These are phyloP conservation scores for Drosophila mettleri DNA, from an alignment of 2,888 invertebrate species.

Conservation along the genomic window DNA sequence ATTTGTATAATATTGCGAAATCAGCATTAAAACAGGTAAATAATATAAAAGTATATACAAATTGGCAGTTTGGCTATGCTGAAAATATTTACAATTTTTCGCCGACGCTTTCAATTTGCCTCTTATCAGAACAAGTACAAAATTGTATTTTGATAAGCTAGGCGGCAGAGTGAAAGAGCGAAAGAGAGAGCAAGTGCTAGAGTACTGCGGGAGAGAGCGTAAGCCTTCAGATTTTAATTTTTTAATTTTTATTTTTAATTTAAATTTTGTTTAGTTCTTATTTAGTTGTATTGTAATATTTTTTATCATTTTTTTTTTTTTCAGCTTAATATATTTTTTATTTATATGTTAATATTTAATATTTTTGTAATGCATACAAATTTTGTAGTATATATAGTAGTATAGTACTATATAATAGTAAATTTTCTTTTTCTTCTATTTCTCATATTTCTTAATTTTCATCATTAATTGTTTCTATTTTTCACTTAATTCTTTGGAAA, in stretches of 20 bases:
- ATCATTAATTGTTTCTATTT: neutral
- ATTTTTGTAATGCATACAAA: no score
- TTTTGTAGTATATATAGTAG: no score
- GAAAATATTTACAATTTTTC: constrained; percentile 5
- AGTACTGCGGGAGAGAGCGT: neutral
- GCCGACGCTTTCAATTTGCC: constrained; percentile 34
- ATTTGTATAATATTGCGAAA: constrained; percentile 15
- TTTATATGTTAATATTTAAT: neutral
- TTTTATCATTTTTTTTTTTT: neutral
- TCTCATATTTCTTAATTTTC: neutral
- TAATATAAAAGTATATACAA: neutral
- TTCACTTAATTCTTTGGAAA: neutral
- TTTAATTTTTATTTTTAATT: neutral
- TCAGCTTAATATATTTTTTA: neutral
- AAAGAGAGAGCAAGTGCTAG: neutral
- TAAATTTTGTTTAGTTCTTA: no score
- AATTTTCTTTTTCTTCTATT: neutral
- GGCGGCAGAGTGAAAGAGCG: neutral
- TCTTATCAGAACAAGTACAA: constrained; percentile 45
- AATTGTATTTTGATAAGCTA: constrained; percentile 50
- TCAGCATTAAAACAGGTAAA: constrained; percentile 33
- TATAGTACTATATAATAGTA: no score
- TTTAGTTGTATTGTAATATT: no score
- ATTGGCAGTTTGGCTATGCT: constrained; percentile 17
- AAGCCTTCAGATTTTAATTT: neutral